Conservation (phyloP, 2,888 invertebrate genomes). For the Papilio elwesi region DNA sequence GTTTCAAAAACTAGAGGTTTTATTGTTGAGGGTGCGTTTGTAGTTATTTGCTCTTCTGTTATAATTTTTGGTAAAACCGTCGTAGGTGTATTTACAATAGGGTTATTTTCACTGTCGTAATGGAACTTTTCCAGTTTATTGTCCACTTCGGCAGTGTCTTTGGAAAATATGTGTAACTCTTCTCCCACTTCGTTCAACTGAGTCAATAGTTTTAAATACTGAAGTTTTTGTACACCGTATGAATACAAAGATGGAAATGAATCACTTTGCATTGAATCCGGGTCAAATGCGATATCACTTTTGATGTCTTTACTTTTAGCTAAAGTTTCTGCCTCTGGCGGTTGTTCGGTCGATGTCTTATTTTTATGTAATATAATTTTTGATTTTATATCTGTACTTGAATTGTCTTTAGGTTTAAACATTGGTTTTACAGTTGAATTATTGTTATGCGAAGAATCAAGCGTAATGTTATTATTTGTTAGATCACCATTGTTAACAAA, state of each 20-base stretch:
- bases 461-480: slow-evolving; percentile 58
- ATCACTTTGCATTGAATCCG: slow-evolving; percentile 75
- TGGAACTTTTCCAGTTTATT: slow-evolving; percentile 63
- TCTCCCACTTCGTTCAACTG: slow-evolving; percentile 70
- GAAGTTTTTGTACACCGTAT: slow-evolving; percentile 74
- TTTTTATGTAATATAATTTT: slow-evolving; percentile 39
- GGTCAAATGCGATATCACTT: slow-evolving; percentile 68
- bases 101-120: slow-evolving; percentile 61
- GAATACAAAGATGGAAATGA: slow-evolving; percentile 71
- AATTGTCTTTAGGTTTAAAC: slow-evolving; percentile 40
- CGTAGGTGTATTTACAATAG: slow-evolving; percentile 41
- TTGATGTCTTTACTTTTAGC: slow-evolving; percentile 49
- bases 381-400: slow-evolving; percentile 30
- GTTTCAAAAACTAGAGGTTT: slow-evolving; percentile 49
- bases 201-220: slow-evolving; percentile 69
- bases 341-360: slow-evolving; percentile 52
- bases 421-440: slow-evolving; percentile 37
- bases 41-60: slow-evolving; percentile 44
- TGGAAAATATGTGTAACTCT: slow-evolving; percentile 69
- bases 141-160: slow-evolving; percentile 61
- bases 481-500: slow-evolving; percentile 65
- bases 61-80: slow-evolving; percentile 47
- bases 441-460: slow-evolving; percentile 44
- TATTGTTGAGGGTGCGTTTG: slow-evolving; percentile 51
- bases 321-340: slow-evolving; percentile 50